Conservation (phyloP, 2,113 vertebrate genomes). For the Myodes glareolus region DNA sequence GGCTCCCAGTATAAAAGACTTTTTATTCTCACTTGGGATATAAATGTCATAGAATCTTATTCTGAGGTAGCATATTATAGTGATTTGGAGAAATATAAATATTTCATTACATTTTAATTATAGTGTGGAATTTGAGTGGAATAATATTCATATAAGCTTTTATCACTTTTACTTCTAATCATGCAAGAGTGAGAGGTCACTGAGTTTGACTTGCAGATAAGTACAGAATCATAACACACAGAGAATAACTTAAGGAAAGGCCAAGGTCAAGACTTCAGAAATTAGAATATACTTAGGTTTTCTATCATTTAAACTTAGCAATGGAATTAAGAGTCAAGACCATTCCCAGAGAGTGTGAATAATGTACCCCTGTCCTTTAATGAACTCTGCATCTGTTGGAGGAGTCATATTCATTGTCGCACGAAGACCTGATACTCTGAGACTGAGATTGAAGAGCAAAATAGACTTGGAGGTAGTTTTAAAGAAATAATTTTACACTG, state of each 20-base stretch:
- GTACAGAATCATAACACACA: background rate
- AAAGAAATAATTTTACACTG: background rate
- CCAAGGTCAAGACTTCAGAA: constrained; percentile 44
- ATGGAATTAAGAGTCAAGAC: constrained; percentile 33
- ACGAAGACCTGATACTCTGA: background rate
- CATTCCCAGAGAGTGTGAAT: background rate
- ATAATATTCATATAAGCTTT: constrained; percentile 36
- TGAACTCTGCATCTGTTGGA: constrained; percentile 3
- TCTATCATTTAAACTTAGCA: constrained; percentile 32
- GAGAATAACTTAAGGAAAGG: constrained; percentile 38
- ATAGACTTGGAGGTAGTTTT: constrained; percentile 21
- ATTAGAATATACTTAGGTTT: constrained; percentile 37
- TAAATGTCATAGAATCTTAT: background rate
- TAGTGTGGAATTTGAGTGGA: background rate
- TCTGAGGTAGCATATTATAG: background rate
- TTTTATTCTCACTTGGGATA: background rate
- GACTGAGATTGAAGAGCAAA: background rate
- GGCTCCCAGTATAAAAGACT: background rate
- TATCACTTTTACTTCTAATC: constrained; percentile 48
- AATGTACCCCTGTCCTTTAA: background rate
- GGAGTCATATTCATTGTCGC: background rate
- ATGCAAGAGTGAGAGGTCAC: constrained; percentile 10
- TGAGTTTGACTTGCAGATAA: constrained; percentile 49
- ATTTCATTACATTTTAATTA: constrained; percentile 57
- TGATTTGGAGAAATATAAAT: constrained; percentile 49